Evolutionary conservation across 2,888 invertebrate genomes (phyloP).

Genomic region (Acrocyrtus sp.): DNA sequence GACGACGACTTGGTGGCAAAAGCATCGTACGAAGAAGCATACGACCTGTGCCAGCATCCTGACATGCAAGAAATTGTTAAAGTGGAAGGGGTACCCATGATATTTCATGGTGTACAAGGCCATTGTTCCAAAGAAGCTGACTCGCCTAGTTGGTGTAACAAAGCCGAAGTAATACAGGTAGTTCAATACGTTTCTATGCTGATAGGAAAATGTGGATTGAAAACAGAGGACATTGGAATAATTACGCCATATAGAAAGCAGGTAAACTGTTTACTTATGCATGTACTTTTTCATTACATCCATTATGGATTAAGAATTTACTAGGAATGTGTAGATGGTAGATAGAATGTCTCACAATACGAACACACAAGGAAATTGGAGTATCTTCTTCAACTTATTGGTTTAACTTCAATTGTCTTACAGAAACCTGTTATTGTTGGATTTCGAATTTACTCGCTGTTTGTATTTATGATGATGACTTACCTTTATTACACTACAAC

Average conservation of each 20-base stretch:
- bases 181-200: slow-evolving; percentile 72
- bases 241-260: slow-evolving; percentile 94
- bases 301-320: no score
- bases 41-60: slow-evolving; percentile 63
- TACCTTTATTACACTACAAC: no score
- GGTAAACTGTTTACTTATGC: slow-evolving; percentile 68
- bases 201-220: slow-evolving; percentile 74
- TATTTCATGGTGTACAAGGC: slow-evolving; percentile 66
- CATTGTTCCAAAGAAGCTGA: slow-evolving; percentile 73
- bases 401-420: no score
- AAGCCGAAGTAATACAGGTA: slow-evolving; percentile 79
- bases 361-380: no score
- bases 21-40: slow-evolving; percentile 67
- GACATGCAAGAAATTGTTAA: slow-evolving; percentile 54
- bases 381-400: no score
- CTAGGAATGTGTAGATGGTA: no score
- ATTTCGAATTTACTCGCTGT: no score
- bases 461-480: no score
- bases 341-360: no score
- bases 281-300: background rate
- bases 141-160: slow-evolving; percentile 91
- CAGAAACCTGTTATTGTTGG: no score
- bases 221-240: slow-evolving; percentile 81
- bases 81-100: slow-evolving; percentile 57
- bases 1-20: slow-evolving; percentile 78